Conservation (phyloP, 2,797 vertebrate genomes). For the Platalea minor region DNA sequence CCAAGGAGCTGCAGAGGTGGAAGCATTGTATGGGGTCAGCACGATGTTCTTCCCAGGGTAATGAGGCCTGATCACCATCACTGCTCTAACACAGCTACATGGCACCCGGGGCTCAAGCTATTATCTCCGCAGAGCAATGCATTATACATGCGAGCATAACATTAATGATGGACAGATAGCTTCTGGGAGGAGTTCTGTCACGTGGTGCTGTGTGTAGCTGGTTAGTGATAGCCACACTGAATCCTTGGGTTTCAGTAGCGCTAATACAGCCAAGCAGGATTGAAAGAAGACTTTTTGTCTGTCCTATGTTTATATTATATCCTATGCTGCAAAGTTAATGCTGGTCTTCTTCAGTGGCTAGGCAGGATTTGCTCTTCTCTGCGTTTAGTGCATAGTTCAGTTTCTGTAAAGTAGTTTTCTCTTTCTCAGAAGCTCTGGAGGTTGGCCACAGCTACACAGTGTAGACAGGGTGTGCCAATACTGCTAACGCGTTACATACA, state of each 20-base stretch:
- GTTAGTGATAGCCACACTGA: background rate
- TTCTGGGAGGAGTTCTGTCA: background rate
- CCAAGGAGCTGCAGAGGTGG: background rate
- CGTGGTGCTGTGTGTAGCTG: background rate
- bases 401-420: background rate
- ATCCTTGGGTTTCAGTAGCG: background rate
- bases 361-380: background rate
- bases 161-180: background rate
- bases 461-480: accelerated
- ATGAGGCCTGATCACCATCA: background rate
- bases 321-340: background rate
- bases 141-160: background rate
- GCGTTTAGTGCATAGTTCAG: background rate
- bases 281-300: background rate
- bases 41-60: accelerated
- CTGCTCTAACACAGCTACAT: background rate
- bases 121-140: background rate
- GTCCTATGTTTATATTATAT: background rate
- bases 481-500: background rate
- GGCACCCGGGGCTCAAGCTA: accelerated
- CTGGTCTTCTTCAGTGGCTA: background rate
- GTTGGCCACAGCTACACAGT: accelerated
- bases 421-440: background rate
- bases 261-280: background rate
- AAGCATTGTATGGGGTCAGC: background rate